Percentiles rank a stretch among this genome's conserved stretches.
Evolutionary conservation across 53 echinoderm and acorn worm genomes (phyloP).

Genomic region (Crossaster papposus): DNA sequence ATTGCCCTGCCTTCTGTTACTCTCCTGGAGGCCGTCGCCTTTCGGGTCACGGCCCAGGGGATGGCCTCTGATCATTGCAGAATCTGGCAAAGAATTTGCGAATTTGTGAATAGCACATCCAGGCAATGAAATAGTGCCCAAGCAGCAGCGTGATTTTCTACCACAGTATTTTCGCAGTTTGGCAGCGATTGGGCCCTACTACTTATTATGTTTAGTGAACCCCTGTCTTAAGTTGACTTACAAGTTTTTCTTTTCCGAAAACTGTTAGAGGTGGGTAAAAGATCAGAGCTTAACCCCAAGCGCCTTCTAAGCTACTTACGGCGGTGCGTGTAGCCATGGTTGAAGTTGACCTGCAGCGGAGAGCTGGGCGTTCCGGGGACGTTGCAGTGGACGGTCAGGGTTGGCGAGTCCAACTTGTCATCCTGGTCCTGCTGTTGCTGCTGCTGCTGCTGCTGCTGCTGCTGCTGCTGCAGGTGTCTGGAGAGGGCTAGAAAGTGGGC

Average conservation of each 20-base stretch:
- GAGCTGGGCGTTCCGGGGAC: slow-evolving; percentile 14
- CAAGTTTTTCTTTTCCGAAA: too few relatives aligned
- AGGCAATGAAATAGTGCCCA: too few relatives aligned
- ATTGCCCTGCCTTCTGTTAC: slow-evolving; percentile 13
- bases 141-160: too few relatives aligned
- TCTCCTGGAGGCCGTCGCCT: slow-evolving; percentile 31
- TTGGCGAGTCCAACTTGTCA: slow-evolving; percentile 39
- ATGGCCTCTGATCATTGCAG: slow-evolving; percentile 47
- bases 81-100: slow-evolving; percentile 36
- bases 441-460: slow-evolving; percentile 9
- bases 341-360: slow-evolving; percentile 51
- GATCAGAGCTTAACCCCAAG: neutral
- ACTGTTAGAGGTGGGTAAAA: too few relatives aligned
- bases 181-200: too few relatives aligned
- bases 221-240: too few relatives aligned
- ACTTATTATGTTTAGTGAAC: too few relatives aligned
- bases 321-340: slow-evolving; percentile 74
- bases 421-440: slow-evolving; percentile 22
- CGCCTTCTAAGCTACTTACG: slow-evolving; percentile 56
- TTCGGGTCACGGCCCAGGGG: slow-evolving; percentile 51
- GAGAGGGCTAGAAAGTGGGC: slow-evolving; percentile 82
- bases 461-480: slow-evolving; percentile 70
- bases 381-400: slow-evolving; percentile 43
- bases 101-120: too few relatives aligned
- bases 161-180: too few relatives aligned